Evolutionary conservation across 2,797 vertebrate species (phyloP), one percentile per base, ranked within the genome.

Genomic region (Limnodromus scolopaceus): DNA sequence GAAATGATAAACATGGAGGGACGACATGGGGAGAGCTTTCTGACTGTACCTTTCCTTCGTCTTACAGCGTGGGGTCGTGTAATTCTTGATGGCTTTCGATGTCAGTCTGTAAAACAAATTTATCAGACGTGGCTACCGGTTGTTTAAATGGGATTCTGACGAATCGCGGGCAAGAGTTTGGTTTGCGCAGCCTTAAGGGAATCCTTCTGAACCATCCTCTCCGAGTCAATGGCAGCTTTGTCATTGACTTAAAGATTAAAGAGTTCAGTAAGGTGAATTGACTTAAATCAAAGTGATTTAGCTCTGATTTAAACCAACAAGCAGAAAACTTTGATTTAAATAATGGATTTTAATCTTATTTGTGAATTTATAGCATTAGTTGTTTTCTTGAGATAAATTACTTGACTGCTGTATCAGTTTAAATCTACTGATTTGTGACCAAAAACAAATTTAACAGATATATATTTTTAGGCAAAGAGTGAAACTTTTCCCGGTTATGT

Each of bases 271-370:
- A 84, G 83, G 94, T 95, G 87, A 90, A 92, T 64, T 92, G 92
- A 57, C 45, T 82, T 74, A 53, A 95, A 93, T 92, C 84, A 57
- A 84, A 95, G 55, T 64, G 83, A 53, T 95, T 80, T 84, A 94
- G 41, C 36, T 76, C 54, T 36, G 83, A 94, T 94, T 94, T 92
- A 93, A 92, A 90, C 28, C 58, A 94, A 72, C 55, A 90, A 84
- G 80, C 51, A 95, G 94, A 81, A 95, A 90, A 84, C 77, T 92
- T 93, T 61, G 38, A 91, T 95, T 95, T 94, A 85, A 96, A 91
- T 93, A 93, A 96, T 92, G 85, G 71, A 91, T 96, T 95, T 92
- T 34, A 89, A 89, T 95, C 88, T 89, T 91, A 91, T 43, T 43
- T 69, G 86, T 93, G 80, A 81, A 93, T 93, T 95, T 93, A 65